phyloP scores from a whole-genome alignment of 2,888 invertebrate genomes.

The Acanthopleura granulata region DNA sequence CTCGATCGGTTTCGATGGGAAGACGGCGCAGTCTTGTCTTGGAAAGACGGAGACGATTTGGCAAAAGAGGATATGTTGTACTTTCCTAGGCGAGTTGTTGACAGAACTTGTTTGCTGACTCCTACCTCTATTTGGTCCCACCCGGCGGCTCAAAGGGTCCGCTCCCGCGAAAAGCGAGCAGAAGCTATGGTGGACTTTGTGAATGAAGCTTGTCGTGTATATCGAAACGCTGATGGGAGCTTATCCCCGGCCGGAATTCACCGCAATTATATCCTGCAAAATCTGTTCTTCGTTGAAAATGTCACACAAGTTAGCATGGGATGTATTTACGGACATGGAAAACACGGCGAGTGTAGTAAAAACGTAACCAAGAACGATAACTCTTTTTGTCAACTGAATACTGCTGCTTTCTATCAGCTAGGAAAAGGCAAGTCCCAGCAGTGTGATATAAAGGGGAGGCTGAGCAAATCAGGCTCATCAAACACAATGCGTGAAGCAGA shows the following conservation, averaged over 20 bases:
- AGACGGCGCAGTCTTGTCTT: slow-evolving; percentile 29
- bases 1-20: slow-evolving; percentile 34
- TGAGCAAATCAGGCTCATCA: neutral
- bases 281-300: slow-evolving; percentile 45
- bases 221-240: slow-evolving; percentile 40
- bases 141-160: slow-evolving; percentile 24
- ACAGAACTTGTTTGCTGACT: slow-evolving; percentile 49
- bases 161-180: slow-evolving; percentile 23
- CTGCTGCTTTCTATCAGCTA: slow-evolving; percentile 13
- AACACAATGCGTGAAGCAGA: neutral
- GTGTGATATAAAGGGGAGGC: too few relatives aligned
- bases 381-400: neutral
- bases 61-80: slow-evolving; percentile 29
- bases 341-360: neutral
- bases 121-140: slow-evolving; percentile 16
- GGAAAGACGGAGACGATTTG: neutral
- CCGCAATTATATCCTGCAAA: slow-evolving; percentile 46
- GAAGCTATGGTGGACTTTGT: slow-evolving; percentile 37
- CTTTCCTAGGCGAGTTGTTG: slow-evolving; percentile 34
- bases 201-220: slow-evolving; percentile 53
- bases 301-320: slow-evolving; percentile 37
- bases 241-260: slow-evolving; percentile 49
- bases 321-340: slow-evolving; percentile 16
- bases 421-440: slow-evolving; percentile 17
- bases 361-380: neutral